Percentiles rank a stretch among this genome's conserved stretches.
Evolutionary conservation across 2,888 invertebrate genomes (phyloP).

Genomic region (Scaptomyza parva): DNA sequence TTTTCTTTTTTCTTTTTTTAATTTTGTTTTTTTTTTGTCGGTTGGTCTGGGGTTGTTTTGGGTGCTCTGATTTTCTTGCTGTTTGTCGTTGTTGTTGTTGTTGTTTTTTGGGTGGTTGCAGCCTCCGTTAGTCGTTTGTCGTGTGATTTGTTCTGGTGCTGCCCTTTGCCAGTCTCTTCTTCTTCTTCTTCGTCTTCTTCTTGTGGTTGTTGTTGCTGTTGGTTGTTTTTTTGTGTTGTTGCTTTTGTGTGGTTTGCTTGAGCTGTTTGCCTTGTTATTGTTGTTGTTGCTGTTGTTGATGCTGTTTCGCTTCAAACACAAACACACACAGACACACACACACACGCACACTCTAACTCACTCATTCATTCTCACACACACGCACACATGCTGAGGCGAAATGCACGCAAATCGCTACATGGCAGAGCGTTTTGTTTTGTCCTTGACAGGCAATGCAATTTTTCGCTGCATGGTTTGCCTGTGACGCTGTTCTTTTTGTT

Average conservation of each 20-base stretch:
- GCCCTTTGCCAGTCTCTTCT: too few species aligned
- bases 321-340: slow-evolving; percentile 15
- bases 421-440: slow-evolving; percentile 74
- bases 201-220: slow-evolving; percentile 8
- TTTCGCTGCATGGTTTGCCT: slow-evolving; percentile 68
- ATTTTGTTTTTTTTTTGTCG: not conserved
- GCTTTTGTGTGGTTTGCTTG: slow-evolving; percentile 22
- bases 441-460: slow-evolving; percentile 81
- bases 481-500: slow-evolving; percentile 10
- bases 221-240: slow-evolving; percentile 14
- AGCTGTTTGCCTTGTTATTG: slow-evolving; percentile 34
- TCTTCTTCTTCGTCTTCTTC: too few species aligned
- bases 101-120: slow-evolving; percentile 22
- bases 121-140: slow-evolving; percentile 32
- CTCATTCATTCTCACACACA: slow-evolving; percentile 13
- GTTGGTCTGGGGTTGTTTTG: slow-evolving; percentile 32
- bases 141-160: slow-evolving; percentile 46
- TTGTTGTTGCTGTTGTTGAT: slow-evolving; percentile 46
- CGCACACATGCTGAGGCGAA: slow-evolving; percentile 17
- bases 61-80: slow-evolving; percentile 8
- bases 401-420: slow-evolving; percentile 42
- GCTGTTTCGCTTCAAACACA: slow-evolving; percentile 22
- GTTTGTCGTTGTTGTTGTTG: not conserved
- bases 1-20: not conserved
- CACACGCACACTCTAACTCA: slow-evolving; percentile 14